Base-by-base conservation (phyloP, 2,113 vertebrate species). In the Zapus hudsonius region DNA sequence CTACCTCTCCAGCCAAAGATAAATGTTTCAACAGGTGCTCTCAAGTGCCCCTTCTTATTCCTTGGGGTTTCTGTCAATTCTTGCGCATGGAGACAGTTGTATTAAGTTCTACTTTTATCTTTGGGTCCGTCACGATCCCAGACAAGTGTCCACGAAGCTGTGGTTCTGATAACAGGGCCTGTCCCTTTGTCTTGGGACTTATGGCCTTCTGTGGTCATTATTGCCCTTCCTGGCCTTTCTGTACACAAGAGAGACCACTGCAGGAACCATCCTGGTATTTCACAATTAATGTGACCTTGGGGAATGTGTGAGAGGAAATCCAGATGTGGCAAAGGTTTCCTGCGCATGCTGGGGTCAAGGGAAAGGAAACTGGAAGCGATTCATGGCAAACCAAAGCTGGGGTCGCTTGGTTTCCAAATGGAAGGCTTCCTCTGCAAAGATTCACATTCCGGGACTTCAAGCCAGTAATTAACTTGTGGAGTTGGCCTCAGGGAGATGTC, bases 291-390 rank as follows among this genome's bases (percentile, higher is more conserved):
- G 2, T 42, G 70, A 83, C 88, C 91, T 38, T 10, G 0, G 82
- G 72, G 78, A 94, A 61, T 38, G 17, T 33, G 31, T n/a, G 44
- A 57, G 57, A 76, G 44, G 64, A 88, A 89, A 64, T 69, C 74
- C 83, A 84, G 82, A 80, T n/a, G 4, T 0, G 55, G 20, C 63
- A 38, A 92, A 70, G 75, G 52, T 19, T n/a, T n/a, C n/a, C 52
- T 89, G 61, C 76, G 59, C 67, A 63, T 16, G 70, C 44, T 38
- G n/a, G 22, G 64, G 31, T 63, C 70, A 81, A 61, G 76, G n/a
- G 36, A 84, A 83, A 94, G n/a, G n/a, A n/a, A n/a, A 91, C 94
- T 87, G 42, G 85, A 91, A 95, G 72, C 55, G 1, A 29, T 47
- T n/a, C 76, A 15, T 79, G 70, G 67, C 55, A 89, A 93, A 63